Evolutionary conservation across 2,797 vertebrate species (phyloP).

Genomic region (Sebastes matsubarae): DNA sequence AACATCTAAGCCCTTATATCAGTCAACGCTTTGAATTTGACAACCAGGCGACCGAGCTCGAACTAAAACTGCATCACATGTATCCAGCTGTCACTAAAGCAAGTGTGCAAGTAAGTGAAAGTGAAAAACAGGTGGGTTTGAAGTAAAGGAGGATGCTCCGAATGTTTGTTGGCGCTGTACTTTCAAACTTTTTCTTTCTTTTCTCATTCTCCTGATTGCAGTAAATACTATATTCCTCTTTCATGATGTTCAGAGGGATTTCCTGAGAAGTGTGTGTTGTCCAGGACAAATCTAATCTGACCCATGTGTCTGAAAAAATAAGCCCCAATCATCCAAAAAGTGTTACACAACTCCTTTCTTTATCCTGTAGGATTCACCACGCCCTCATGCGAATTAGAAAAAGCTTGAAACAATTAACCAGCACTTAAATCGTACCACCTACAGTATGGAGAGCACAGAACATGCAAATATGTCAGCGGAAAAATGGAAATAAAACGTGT

Average conservation of each 20-base stretch:
- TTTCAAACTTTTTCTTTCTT: not conserved
- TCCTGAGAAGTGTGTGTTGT: slow-evolving; percentile 15
- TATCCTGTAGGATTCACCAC: slow-evolving; percentile 31
- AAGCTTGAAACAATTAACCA: slow-evolving; percentile 52
- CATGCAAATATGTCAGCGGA: slow-evolving; percentile 10
- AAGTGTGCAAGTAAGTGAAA: not conserved
- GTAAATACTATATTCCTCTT: not conserved
- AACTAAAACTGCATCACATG: slow-evolving; percentile 16
- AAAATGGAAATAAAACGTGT: not conserved
- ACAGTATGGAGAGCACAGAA: not conserved
- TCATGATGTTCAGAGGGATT: slow-evolving; percentile 1
- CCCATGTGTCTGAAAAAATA: slow-evolving; percentile 64
- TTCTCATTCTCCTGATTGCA: not conserved
- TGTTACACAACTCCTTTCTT: slow-evolving; percentile 63
- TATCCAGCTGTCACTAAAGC: not conserved
- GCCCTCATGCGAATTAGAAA: slow-evolving; percentile 36
- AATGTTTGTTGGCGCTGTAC: not conserved
- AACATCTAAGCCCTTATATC: not conserved
- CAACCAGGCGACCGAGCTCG: not conserved
- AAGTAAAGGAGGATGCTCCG: not conserved
- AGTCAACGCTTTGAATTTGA: not conserved
- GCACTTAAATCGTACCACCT: slow-evolving; percentile 20
- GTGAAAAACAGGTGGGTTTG: not conserved
- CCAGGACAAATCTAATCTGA: slow-evolving; percentile 29
- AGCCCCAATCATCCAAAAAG: slow-evolving; percentile 37